Percentiles rank a stretch among this genome's conserved stretches.
These are phyloP conservation scores for Leptestheria dahalacensis DNA, from an alignment of 1,140 invertebrate genomes.

Conservation along the genomic window DNA sequence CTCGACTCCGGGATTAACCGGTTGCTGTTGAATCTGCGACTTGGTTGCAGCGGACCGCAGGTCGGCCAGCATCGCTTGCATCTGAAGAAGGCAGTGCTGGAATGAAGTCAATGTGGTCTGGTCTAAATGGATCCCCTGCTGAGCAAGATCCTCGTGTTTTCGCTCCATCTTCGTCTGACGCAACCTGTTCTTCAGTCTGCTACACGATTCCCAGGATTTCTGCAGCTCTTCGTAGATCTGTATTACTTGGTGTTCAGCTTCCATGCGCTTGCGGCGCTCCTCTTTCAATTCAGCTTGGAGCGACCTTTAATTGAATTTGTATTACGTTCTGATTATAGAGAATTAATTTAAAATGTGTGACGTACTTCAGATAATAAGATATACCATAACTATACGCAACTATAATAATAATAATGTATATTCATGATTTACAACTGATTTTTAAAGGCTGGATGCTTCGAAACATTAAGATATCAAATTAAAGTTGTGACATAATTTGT, in stretches of 20 bases:
- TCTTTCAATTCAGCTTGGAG: constrained; percentile 2
- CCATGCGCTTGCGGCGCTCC: constrained; percentile 1
- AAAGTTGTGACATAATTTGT: too few relatives aligned
- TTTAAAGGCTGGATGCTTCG: too few relatives aligned
- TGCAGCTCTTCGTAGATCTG: neutral
- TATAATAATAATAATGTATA: too few relatives aligned
- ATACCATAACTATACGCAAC: too few relatives aligned
- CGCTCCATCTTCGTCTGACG: neutral
- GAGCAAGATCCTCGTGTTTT: neutral
- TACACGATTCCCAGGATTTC: neutral
- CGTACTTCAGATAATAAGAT: too few relatives aligned
- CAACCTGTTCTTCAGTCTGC: neutral
- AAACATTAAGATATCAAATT: too few relatives aligned
- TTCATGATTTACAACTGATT: too few relatives aligned
- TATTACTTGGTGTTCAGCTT: constrained; percentile 5
- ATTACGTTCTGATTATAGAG: too few relatives aligned
- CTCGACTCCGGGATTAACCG: neutral
- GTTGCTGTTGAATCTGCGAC: neutral
- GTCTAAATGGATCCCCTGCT: neutral
- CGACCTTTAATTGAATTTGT: neutral
- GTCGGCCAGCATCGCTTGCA: neutral
- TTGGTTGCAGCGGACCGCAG: neutral
- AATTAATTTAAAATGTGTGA: too few relatives aligned
- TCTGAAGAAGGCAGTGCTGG: neutral
- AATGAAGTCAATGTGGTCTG: neutral